Evolutionary conservation across 2,888 invertebrate species (phyloP), one percentile per base, ranked within the genome.

Genomic region (Philonicus albiceps): DNA sequence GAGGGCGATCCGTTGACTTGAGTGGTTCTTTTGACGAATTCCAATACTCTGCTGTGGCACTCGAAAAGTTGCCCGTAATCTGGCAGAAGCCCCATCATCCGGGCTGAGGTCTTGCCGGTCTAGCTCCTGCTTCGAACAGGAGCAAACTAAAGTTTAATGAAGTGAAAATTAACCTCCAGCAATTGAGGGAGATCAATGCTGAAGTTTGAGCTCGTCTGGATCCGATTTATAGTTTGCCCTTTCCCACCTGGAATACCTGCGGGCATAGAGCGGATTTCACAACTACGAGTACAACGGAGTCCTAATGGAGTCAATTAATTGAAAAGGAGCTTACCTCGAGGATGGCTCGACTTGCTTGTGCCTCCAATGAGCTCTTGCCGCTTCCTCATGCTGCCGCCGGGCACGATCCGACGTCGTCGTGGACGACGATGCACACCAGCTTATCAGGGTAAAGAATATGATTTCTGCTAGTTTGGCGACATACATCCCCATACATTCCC

Each of bases 131-230:
- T 19, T 22, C 27, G 64, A 64, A 80, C 80, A 31, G 37, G 53
- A 80, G 27, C 55, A 53, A 80, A 30, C 80, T 80, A 30, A 80
- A 80, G 80, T 80, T 80, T 80, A 80, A 80, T 80, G 80, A 80
- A 80, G 53, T 80, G 80, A 80, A 49, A 80, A 80, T 80, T 80
- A 80, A 53, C 80, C 80, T 31, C 80, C 19, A 31, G 80, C 80
- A 80, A 80, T 80, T 30, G 55, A 53, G 49, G 6, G 8, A 80
- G 49, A 80, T 80, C 53, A 80, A 80, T 80, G 43, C 80, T 31
- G 40, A 76, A 76, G 37, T 76, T 76, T 76, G 37, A 40, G 80
- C 31, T 34, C 27, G 80, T 30, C 53, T 80, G 22, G 19, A 80
- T 80, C 80, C 80, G 30, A 80, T 80, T 80, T 80, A 80, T 49